Conservation (phyloP, 2,797 vertebrate genomes). For the Sternotherus odoratus region DNA sequence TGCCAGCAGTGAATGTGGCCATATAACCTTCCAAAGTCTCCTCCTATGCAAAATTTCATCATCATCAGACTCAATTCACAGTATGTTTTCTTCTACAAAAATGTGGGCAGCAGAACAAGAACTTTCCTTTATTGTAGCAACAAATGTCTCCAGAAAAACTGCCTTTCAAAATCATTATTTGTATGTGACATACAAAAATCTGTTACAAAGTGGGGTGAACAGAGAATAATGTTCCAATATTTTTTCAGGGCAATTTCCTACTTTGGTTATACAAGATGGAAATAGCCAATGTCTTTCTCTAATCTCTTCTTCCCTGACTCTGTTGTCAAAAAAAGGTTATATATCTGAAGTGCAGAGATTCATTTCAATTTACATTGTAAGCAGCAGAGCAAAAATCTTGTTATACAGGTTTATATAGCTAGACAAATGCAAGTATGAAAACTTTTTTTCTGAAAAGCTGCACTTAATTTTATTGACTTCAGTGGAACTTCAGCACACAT, state of each 20-base stretch:
- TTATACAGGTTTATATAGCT: not conserved
- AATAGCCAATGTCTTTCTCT: too few relatives aligned
- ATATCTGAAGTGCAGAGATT: slow-evolving; percentile 1
- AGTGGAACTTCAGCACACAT: slow-evolving; percentile 27
- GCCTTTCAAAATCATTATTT: not conserved
- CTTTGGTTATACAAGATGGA: not conserved
- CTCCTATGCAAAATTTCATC: not conserved
- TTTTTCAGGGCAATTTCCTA: not conserved
- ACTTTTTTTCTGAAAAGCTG: not conserved
- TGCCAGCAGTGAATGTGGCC: not conserved
- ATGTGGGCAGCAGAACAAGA: not conserved
- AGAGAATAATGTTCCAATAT: not conserved
- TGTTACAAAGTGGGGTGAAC: not conserved
- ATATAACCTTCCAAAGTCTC: not conserved
- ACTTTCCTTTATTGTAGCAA: not conserved
- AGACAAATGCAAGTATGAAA: slow-evolving; percentile 7
- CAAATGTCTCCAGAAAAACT: not conserved
- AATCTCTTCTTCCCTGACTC: not conserved
- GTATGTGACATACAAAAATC: not conserved
- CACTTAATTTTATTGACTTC: not conserved
- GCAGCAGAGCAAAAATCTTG: not conserved
- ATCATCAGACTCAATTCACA: not conserved
- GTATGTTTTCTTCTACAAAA: not conserved
- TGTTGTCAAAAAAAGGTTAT: not conserved
- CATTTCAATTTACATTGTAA: not conserved